Percentiles rank a stretch among this genome's conserved stretches.
These are phyloP conservation scores for Phaonia tiefii DNA, from an alignment of 2,888 invertebrate genomes.

Conservation along the genomic window DNA sequence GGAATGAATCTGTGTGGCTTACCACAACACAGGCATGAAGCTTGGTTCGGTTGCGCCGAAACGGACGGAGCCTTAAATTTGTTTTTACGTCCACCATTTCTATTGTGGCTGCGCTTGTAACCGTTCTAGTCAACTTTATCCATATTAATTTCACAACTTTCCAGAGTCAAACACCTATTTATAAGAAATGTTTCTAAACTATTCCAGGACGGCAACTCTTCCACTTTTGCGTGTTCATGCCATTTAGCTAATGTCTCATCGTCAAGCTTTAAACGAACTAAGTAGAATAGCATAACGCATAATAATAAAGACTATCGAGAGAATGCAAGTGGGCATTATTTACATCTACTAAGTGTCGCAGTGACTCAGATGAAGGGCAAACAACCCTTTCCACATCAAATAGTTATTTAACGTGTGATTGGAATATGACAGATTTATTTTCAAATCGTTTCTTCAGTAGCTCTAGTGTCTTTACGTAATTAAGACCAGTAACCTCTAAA, in stretches of 20 bases:
- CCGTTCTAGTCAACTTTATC: background rate
- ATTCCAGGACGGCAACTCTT: no score
- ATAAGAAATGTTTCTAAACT: no score
- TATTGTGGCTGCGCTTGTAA: background rate
- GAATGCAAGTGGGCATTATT: no score
- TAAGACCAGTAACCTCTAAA: constrained; percentile 35
- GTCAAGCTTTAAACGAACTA: background rate
- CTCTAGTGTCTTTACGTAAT: constrained; percentile 27
- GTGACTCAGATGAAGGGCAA: no score
- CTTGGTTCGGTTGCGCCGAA: background rate
- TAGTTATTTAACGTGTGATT: constrained; percentile 41
- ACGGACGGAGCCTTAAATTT: no score
- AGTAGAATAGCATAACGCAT: constrained; percentile 33
- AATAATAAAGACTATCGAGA: no score
- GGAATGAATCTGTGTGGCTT: background rate
- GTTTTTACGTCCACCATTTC: no score
- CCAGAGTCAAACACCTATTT: no score
- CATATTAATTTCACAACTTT: background rate
- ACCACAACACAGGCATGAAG: background rate
- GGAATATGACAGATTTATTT: constrained; percentile 35
- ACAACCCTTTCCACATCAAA: constrained; percentile 20
- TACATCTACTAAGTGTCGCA: no score
- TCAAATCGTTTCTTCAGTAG: no score
- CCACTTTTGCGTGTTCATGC: no score
- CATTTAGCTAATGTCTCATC: background rate